Conservation (phyloP, 53 echinoderm and acorn worm genomes). For the Luidia sarsii region DNA sequence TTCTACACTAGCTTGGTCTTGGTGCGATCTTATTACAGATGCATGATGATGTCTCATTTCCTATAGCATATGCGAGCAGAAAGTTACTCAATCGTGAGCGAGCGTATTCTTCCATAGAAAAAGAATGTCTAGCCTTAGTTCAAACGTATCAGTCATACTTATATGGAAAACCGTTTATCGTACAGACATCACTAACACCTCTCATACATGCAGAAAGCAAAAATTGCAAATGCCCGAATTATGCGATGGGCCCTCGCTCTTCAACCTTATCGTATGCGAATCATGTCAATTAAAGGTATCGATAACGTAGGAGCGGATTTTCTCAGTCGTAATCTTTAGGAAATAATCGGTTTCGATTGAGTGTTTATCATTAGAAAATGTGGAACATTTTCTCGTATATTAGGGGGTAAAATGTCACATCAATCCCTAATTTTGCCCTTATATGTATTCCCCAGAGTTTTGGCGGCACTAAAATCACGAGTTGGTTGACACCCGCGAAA, state of each 20-base stretch:
- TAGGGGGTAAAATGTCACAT: no score
- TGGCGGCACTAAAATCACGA: no score
- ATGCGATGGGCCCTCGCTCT: conserved; percentile 43
- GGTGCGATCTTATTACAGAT: conserved; percentile 17
- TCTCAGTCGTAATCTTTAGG: conserved; percentile 36
- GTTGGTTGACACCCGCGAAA: no score
- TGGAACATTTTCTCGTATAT: background rate
- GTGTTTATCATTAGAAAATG: background rate
- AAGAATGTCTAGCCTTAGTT: conserved; percentile 43
- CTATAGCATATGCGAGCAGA: conserved; percentile 47
- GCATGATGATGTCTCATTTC: conserved; percentile 9
- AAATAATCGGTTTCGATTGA: background rate
- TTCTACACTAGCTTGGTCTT: no score
- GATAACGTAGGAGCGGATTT: conserved; percentile 66
- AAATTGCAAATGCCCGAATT: conserved; percentile 37
- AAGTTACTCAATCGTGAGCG: background rate
- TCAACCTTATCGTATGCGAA: conserved; percentile 48
- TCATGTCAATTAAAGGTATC: conserved; percentile 45
- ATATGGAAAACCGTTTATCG: conserved; percentile 24
- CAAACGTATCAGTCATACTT: conserved; percentile 37
- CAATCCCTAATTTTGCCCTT: no score
- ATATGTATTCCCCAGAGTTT: no score
- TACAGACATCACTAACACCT: conserved; percentile 46
- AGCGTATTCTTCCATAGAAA: conserved; percentile 33
- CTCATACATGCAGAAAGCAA: conserved; percentile 3